Evolutionary conservation across 2,797 vertebrate genomes (phyloP).

Genomic region (Sciaenops ocellatus): DNA sequence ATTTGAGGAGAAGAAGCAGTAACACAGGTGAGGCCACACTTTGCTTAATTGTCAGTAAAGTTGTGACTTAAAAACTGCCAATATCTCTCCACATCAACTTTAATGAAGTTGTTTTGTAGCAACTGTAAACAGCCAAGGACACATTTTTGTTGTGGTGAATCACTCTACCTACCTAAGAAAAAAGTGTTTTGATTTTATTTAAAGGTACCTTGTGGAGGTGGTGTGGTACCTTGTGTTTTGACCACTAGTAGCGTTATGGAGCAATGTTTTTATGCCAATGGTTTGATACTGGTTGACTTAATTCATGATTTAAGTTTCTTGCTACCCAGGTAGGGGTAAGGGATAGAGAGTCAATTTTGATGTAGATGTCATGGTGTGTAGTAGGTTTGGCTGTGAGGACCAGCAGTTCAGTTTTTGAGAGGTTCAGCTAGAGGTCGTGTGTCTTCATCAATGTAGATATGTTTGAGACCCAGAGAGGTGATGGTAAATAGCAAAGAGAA

Average conservation of each 20-base stretch:
- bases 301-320: too few relatives aligned
- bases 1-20: background rate
- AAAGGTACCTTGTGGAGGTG: background rate
- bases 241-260: background rate
- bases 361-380: too few relatives aligned
- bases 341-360: too few relatives aligned
- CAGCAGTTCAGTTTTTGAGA: too few relatives aligned
- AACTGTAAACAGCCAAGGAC: background rate
- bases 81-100: background rate
- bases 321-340: too few relatives aligned
- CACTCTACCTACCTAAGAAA: background rate
- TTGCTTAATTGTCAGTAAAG: background rate
- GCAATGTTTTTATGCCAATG: background rate
- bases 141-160: background rate
- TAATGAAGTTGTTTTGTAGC: background rate
- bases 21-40: background rate
- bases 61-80: background rate
- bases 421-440: too few relatives aligned
- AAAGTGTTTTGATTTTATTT: background rate
- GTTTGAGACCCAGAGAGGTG: too few relatives aligned
- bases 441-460: too few relatives aligned
- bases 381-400: too few relatives aligned
- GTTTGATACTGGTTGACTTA: background rate
- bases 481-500: too few relatives aligned
- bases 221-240: background rate